A percentile compares a stretch with the other conserved stretches of the same genome.
These are phyloP conservation scores for Junco hyemalis DNA, from an alignment of 2,113 vertebrate genomes.

Conservation along the genomic window DNA sequence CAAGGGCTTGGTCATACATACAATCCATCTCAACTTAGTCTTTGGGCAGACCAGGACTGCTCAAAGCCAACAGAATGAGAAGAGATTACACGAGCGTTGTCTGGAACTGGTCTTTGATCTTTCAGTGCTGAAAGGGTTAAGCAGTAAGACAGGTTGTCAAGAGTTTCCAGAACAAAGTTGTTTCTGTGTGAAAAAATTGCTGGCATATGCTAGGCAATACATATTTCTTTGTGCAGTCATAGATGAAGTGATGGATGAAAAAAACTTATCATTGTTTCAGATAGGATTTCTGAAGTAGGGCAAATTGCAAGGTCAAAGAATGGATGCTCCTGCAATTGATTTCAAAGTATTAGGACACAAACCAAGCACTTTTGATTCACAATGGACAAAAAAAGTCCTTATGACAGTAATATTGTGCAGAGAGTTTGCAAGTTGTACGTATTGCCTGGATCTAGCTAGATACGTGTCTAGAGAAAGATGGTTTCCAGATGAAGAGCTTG, in stretches of 20 bases:
- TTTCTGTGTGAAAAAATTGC: not conserved
- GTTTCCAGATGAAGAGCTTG: constrained; percentile 22
- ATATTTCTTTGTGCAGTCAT: not conserved
- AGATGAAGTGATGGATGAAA: not conserved
- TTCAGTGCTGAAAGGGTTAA: not conserved
- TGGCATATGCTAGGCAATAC: not conserved
- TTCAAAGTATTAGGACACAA: not conserved
- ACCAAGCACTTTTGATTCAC: constrained; percentile 13
- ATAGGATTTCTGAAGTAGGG: constrained; percentile 2
- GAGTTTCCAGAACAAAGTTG: not conserved
- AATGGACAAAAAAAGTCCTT: not conserved
- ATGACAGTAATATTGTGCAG: not conserved
- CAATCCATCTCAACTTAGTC: not conserved
- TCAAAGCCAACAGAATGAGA: not conserved
- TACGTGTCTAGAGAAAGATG: not conserved
- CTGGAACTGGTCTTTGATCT: not conserved
- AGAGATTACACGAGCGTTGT: fast-evolving
- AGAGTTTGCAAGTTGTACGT: not conserved
- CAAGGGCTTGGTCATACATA: not conserved
- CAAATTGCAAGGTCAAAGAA: not conserved
- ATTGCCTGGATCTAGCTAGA: not conserved
- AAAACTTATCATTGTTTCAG: not conserved
- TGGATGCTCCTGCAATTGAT: not conserved
- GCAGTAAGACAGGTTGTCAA: not conserved
- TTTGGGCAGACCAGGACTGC: not conserved